Evolutionary conservation across 2,113 vertebrate species (phyloP).

Genomic region (Pomatostomus ruficeps): DNA sequence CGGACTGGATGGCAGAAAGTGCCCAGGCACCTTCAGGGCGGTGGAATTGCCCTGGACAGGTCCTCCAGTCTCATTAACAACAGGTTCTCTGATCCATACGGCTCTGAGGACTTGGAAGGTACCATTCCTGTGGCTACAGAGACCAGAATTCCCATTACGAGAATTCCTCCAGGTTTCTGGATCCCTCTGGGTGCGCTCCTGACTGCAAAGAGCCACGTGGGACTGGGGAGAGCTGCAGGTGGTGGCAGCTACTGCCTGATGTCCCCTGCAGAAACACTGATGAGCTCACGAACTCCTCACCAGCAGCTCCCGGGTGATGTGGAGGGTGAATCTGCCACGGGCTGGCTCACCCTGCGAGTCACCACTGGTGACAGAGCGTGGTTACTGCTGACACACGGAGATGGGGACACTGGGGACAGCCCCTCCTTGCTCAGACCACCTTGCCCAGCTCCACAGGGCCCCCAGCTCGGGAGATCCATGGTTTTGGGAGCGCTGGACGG

Average conservation of each 20-base stretch:
- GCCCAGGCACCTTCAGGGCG: not conserved
- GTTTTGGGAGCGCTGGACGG: fast-evolving
- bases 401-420: not conserved
- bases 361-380: fast-evolving
- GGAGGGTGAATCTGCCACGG: not conserved
- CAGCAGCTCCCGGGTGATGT: not conserved
- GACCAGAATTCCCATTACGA: not conserved
- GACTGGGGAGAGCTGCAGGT: not conserved
- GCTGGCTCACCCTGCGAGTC: not conserved
- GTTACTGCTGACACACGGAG: not conserved
- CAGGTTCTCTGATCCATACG: not conserved
- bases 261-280: not conserved
- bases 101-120: not conserved
- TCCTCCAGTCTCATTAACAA: not conserved
- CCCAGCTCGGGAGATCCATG: fast-evolving
- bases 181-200: not conserved
- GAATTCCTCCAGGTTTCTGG: not conserved
- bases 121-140: not conserved
- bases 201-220: not conserved
- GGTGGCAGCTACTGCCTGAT: not conserved
- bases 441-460: not conserved
- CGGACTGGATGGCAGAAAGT: not conserved
- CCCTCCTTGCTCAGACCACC: not conserved
- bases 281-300: not conserved
- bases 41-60: not conserved